Conservation (phyloP, 2,888 invertebrate species). For the Hirudinaria manillensis region DNA sequence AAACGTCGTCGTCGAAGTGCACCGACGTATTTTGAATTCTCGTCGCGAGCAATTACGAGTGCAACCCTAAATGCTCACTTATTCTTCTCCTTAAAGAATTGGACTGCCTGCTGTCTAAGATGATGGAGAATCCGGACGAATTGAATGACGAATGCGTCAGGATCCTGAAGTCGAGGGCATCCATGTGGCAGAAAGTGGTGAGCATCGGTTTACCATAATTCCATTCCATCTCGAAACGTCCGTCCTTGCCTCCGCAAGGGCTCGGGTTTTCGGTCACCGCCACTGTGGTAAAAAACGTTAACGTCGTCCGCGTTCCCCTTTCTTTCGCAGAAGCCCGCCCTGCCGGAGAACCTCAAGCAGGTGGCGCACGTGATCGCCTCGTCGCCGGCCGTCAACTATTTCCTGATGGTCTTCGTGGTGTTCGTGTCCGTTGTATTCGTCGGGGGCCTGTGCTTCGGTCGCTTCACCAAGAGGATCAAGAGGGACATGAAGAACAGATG, state of each 20-base stretch:
- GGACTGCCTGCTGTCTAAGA: slow-evolving; percentile 53
- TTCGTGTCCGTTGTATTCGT: slow-evolving; percentile 80
- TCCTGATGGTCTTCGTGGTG: slow-evolving; percentile 72
- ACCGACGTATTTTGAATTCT: no score
- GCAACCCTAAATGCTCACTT: no score
- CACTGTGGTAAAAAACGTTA: no score
- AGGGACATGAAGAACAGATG: slow-evolving; percentile 56
- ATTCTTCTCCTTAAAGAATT: slow-evolving; percentile 42
- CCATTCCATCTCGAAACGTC: no score
- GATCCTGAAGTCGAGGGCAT: slow-evolving; percentile 73
- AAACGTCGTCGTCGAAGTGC: no score
- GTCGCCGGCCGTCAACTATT: slow-evolving; percentile 74
- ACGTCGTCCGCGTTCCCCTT: no score
- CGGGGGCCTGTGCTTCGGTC: slow-evolving; percentile 84
- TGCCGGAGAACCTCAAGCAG: slow-evolving; percentile 26
- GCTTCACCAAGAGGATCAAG: slow-evolving; percentile 69
- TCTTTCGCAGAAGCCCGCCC: background rate
- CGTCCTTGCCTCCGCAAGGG: no score
- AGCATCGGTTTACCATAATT: no score
- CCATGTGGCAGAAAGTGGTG: slow-evolving; percentile 79
- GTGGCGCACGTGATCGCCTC: slow-evolving; percentile 28
- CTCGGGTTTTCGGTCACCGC: background rate
- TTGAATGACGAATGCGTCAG: slow-evolving; percentile 72
- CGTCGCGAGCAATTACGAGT: no score
- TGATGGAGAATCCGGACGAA: slow-evolving; percentile 62